These are phyloP conservation scores for Leptinotarsa texana DNA, from an alignment of 1,140 invertebrate genomes.

Conservation along the genomic window DNA sequence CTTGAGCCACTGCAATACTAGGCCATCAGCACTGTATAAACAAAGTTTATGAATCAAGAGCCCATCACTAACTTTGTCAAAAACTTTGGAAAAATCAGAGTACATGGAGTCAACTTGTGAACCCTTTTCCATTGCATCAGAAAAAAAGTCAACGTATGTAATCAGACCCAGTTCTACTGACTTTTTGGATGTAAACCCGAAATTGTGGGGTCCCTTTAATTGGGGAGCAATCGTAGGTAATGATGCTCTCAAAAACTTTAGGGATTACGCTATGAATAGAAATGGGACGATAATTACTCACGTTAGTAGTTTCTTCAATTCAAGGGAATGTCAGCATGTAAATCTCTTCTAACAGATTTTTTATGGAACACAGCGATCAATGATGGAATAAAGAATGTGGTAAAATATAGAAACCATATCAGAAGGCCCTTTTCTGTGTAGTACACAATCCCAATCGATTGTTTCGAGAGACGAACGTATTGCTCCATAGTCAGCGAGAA, in stretches of 20 bases:
- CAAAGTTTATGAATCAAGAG: slow-evolving; percentile 13
- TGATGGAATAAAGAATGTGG: neutral
- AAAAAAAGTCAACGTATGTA: slow-evolving; percentile 8
- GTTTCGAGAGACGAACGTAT: too few species aligned
- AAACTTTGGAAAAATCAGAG: neutral
- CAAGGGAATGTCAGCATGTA: too few species aligned
- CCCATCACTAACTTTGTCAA: slow-evolving; percentile 10
- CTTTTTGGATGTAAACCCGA: slow-evolving; percentile 8
- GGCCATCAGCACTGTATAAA: neutral
- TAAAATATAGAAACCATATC: neutral
- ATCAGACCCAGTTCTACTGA: slow-evolving; percentile 17
- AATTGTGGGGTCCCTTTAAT: neutral
- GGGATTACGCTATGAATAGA: slow-evolving; percentile 13
- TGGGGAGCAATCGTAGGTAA: neutral
- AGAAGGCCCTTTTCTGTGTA: neutral
- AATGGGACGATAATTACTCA: slow-evolving; percentile 4
- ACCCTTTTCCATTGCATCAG: slow-evolving; percentile 9
- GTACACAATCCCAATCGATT: too few species aligned
- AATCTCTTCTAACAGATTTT: neutral
- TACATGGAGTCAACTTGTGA: slow-evolving; percentile 8
- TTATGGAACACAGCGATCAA: neutral
- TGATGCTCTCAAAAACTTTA: slow-evolving; percentile 18
- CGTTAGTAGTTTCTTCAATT: too few species aligned
- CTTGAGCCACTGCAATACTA: slow-evolving; percentile 6
- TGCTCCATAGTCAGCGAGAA: neutral